A percentile compares a stretch with the other conserved stretches of the same genome.
phyloP scores from a whole-genome alignment of 1,140 invertebrate species.

The Drosophila setifemur region DNA sequence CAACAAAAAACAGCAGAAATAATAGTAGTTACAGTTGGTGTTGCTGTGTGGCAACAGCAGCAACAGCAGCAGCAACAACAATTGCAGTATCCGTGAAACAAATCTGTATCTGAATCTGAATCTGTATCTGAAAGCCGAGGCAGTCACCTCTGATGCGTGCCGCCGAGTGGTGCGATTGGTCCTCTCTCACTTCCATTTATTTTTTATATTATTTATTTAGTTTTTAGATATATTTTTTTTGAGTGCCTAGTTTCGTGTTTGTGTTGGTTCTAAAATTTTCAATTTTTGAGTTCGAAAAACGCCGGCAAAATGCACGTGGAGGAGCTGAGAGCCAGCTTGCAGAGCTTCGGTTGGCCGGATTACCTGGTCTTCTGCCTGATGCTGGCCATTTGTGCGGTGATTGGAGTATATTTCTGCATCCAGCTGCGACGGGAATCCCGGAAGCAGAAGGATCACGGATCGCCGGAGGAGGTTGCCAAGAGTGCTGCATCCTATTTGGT shows the following conservation, averaged over 20 bases:
- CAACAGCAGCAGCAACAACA: not conserved
- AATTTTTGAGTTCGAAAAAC: not conserved
- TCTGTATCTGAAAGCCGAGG: constrained; percentile 12
- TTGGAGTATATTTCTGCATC: constrained; percentile 92
- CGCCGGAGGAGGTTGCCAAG: constrained; percentile 66
- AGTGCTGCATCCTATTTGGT: constrained; percentile 89
- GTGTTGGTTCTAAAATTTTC: not conserved
- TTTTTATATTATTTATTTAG: too few species aligned
- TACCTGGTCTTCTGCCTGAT: constrained; percentile 89
- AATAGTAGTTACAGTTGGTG: constrained; percentile 17
- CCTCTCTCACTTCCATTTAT: not conserved
- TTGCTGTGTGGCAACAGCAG: constrained; percentile 12
- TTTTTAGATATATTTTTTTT: constrained; percentile 5
- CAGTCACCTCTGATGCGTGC: constrained; percentile 66
- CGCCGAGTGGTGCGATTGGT: constrained; percentile 47
- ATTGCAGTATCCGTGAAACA: not conserved
- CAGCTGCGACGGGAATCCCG: constrained; percentile 79
- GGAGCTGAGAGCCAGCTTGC: constrained; percentile 85
- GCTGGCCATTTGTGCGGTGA: constrained; percentile 87
- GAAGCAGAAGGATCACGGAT: constrained; percentile 83
- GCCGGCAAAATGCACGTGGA: constrained; percentile 83
- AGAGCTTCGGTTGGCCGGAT: constrained; percentile 87
- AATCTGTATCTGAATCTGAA: constrained; percentile 42
- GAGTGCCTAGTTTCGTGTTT: too few species aligned
- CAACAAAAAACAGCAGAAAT: constrained; percentile 23